Evolutionary conservation across 2,888 invertebrate species (phyloP), one percentile per base, ranked within the genome.

Genomic region (Hedychridium roseum): DNA sequence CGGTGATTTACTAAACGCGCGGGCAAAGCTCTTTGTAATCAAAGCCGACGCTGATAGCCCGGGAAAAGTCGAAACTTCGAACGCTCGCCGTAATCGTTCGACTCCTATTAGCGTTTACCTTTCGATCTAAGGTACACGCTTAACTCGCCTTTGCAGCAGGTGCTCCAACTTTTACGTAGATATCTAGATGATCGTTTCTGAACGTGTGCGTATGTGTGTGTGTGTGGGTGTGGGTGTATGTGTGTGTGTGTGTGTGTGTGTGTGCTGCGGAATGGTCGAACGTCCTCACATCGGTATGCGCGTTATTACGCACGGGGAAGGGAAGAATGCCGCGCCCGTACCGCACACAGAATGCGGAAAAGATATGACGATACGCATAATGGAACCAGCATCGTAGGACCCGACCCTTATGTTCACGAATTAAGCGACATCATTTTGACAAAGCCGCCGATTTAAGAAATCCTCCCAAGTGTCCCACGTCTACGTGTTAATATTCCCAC

Each of bases 371-470:
- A 37, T 9, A 21, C 16, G 27, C 26, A 26, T 39, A 32, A 49
- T 16, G 43, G 53, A 31, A 11, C 43, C 32, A 23, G 20, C 39
- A 41, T 59, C 17, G 16, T 20, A n/a, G 26, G n/a, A 17, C 30
- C 35, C 50, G 34, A 52, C 60, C 55, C 57, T 38, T 46, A 45
- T 54, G 43, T 36, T 37, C 43, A 30, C 45, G 46, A 51, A 53
- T 60, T 50, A 28, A 32, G n/a, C 17, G 42, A 28, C 39, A 36
- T 55, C 43, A 50, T 44, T 57, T 47, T 57, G 51, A 53, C 52
- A 50, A 60, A 56, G 50, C 48, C 48, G 28, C 18, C 59, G 63
- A 59, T 60, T 65, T 53, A 55, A 49, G 43, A 36, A 52, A 43
- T 43, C 43, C 42, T 51, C 35, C 34, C 18, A 11, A 14, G 31